phyloP scores from a whole-genome alignment of 1,140 invertebrate species.

The Chironomus tepperi region DNA sequence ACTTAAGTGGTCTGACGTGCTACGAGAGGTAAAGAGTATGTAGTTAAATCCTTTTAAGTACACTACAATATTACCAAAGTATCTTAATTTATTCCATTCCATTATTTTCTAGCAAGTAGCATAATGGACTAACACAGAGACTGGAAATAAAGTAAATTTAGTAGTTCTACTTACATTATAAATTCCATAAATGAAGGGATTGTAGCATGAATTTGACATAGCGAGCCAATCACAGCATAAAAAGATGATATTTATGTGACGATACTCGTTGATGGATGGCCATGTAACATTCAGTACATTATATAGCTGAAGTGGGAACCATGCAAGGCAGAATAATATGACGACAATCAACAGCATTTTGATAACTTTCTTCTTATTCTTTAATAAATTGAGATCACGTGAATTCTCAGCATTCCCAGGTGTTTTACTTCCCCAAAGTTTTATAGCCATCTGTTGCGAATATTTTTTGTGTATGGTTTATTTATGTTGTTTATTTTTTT shows the following conservation, averaged over 20 bases:
- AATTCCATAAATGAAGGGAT: conserved; percentile 78
- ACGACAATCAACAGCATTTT: conserved; percentile 79
- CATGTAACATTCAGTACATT: conserved; percentile 61
- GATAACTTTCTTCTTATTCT: conserved; percentile 78
- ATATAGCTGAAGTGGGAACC: conserved; percentile 71
- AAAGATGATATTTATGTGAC: conserved; percentile 67
- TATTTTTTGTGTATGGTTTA: too few relatives aligned
- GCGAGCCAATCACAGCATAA: conserved; percentile 79
- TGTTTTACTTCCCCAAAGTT: conserved; percentile 63
- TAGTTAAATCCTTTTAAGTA: too few relatives aligned
- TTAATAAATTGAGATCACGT: conserved; percentile 62
- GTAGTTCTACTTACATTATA: conserved; percentile 60
- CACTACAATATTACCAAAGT: too few relatives aligned
- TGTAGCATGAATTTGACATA: conserved; percentile 80
- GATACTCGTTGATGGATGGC: conserved; percentile 61
- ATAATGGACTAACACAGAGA: neutral
- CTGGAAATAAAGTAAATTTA: conserved; percentile 8
- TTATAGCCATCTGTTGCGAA: conserved; percentile 54
- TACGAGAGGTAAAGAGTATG: too few relatives aligned
- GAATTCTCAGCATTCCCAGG: conserved; percentile 67
- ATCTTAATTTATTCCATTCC: too few relatives aligned
- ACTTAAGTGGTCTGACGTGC: too few relatives aligned
- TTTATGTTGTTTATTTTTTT: neutral
- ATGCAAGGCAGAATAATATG: conserved; percentile 67
- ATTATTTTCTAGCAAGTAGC: too few relatives aligned